Percentiles rank a stretch among this genome's conserved stretches.
Conservation (phyloP, 2,888 invertebrate species). For the Ptychoptera albimana region DNA sequence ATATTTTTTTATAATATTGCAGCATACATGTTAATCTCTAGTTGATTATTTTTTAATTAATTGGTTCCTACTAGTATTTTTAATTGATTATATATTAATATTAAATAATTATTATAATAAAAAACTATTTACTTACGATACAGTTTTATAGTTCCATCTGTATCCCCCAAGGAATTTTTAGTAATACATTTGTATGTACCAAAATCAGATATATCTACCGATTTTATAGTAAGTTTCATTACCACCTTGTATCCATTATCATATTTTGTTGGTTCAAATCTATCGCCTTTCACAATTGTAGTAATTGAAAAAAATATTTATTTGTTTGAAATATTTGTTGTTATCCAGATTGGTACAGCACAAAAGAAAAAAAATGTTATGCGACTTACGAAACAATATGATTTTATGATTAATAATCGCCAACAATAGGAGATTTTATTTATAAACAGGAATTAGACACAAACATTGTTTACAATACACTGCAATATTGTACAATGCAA, state of each 20-base stretch:
- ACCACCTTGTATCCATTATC: conserved; percentile 62
- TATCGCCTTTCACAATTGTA: conserved; percentile 35
- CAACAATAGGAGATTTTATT: no score
- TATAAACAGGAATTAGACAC: no score
- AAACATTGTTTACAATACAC: no score
- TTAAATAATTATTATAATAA: no score
- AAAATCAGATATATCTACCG: conserved; percentile 50
- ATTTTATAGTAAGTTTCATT: conserved; percentile 55
- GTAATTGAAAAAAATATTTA: conserved; percentile 10
- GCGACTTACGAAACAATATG: no score
- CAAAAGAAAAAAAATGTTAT: not conserved
- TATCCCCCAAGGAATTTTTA: conserved; percentile 69
- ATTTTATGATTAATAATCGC: no score
- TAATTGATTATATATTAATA: no score
- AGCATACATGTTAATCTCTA: no score
- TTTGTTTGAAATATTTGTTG: not conserved
- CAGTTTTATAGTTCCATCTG: conserved; percentile 67
- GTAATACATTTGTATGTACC: conserved; percentile 70
- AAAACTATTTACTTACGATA: conserved; percentile 47
- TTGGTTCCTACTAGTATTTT: no score
- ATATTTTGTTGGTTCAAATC: conserved; percentile 52
- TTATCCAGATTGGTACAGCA: not conserved
- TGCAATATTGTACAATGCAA: no score
- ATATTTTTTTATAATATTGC: no score
- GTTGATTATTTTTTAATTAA: no score